These are phyloP conservation scores for Hypothenemus hampei DNA, from an alignment of 1,140 invertebrate genomes.

Conservation along the genomic window DNA sequence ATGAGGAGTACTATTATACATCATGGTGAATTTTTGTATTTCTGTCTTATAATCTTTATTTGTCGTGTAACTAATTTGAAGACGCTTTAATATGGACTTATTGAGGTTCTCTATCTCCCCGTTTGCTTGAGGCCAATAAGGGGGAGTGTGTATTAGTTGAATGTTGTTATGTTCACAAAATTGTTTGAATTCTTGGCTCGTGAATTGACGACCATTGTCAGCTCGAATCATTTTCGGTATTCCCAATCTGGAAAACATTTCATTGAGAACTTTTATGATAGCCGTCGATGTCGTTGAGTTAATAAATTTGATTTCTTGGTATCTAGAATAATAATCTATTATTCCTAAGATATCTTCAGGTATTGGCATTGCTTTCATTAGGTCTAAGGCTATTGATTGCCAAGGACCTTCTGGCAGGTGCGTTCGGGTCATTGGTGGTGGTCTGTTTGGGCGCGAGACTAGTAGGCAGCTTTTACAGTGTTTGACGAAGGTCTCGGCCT, in stretches of 20 bases:
- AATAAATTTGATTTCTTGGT: slow-evolving; percentile 1
- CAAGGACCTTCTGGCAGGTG: slow-evolving; percentile 38
- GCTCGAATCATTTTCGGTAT: slow-evolving; percentile 15
- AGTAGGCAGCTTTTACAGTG: slow-evolving; percentile 33
- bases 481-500: slow-evolving; percentile 45
- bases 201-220: slow-evolving; percentile 32
- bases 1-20: slow-evolving; percentile 37
- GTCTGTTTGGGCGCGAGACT: neutral
- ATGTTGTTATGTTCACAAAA: too few species aligned
- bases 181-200: slow-evolving; percentile 26
- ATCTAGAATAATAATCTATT: slow-evolving; percentile 1
- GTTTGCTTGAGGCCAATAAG: slow-evolving; percentile 33
- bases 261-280: neutral
- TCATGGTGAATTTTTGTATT: slow-evolving; percentile 34
- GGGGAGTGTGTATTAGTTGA: too few species aligned
- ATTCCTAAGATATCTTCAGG: too few species aligned
- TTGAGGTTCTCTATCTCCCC: slow-evolving; percentile 39
- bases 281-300: neutral
- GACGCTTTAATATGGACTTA: slow-evolving; percentile 33
- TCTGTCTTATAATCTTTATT: slow-evolving; percentile 32
- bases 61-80: slow-evolving; percentile 34
- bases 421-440: slow-evolving; percentile 30
- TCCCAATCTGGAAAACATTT: slow-evolving; percentile 23
- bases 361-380: slow-evolving; percentile 38
- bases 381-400: slow-evolving; percentile 39